A percentile compares a stretch with the other conserved stretches of the same genome.
Conservation (phyloP, 2,888 invertebrate species). For the Saturnia japonica region DNA sequence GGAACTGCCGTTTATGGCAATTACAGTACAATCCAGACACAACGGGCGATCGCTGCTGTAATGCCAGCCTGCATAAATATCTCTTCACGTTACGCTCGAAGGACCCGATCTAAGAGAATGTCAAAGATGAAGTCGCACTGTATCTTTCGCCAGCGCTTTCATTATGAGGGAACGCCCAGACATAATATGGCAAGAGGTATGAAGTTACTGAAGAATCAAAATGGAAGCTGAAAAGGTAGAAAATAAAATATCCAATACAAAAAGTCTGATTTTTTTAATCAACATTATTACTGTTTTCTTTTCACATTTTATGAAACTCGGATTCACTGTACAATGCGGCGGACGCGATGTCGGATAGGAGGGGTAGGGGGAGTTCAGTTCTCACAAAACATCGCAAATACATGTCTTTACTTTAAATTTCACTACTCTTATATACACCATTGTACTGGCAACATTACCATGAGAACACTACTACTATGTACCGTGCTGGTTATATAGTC, state of each 20-base stretch:
- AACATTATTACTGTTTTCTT: slow-evolving; percentile 45
- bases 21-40: too few species aligned
- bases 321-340: slow-evolving; percentile 58
- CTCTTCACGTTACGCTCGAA: too few species aligned
- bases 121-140: too few species aligned
- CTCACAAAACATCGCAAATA: slow-evolving; percentile 43
- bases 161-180: too few species aligned
- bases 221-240: neutral
- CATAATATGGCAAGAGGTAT: too few species aligned
- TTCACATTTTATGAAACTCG: slow-evolving; percentile 28
- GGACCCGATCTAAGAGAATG: too few species aligned
- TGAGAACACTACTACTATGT: slow-evolving; percentile 37
- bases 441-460: slow-evolving; percentile 41
- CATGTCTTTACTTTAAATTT: slow-evolving; percentile 47
- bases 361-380: slow-evolving; percentile 34
- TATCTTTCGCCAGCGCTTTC: too few species aligned
- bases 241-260: slow-evolving; percentile 13
- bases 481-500: too few species aligned
- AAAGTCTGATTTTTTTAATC: slow-evolving; percentile 5
- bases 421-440: slow-evolving; percentile 59
- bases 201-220: neutral
- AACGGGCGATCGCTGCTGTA: too few species aligned
- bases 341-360: neutral
- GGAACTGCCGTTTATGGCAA: too few species aligned
- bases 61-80: too few species aligned